Base-by-base conservation (phyloP, 2,888 invertebrate genomes). In the Lithophane semibrunnea region DNA sequence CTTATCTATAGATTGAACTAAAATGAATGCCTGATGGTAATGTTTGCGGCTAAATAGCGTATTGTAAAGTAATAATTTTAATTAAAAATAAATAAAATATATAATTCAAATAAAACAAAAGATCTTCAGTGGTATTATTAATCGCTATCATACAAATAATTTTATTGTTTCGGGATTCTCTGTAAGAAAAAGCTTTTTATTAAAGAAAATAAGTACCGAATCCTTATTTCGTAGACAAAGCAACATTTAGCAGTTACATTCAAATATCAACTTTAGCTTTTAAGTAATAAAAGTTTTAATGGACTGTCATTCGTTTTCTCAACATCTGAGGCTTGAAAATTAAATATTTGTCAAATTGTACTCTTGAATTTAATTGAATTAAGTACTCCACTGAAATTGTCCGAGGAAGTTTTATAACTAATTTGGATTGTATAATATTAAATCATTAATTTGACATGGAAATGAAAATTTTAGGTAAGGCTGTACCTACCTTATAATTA, bases 301-400 rank as follows among this genome's bases (percentile, higher is more conserved):
- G 72, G 80, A 64, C 65, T 73, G 47, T 3, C 49, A 69, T 69
- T 75, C 29, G 18, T 64, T 72, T 64, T 52, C 7, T 52, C 56
- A 77, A 76, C 61, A 72, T 66, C 42, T 73, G 21, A 56, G 42
- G 66, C 54, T 52, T 70, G 64, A 65, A 75, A 79, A 80, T 58
- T 64, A 72, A 82, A 72, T 78, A 70, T 79, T 85, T 78, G 75
- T 73, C 69, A 78, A 77, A 77, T 77, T 70, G 54, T 74, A 60
- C 60, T 86, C 37, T 73, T 56, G 72, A 83, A 78, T 74, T 76
- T 81, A 79, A 86, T 85, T 84, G 60, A 83, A 86, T 86, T 75
- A 82, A 76, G 70, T 85, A 73, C 75, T 78, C n/a, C 63, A 63
- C 72, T 69, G 42, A 82, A 77, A 79, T 77, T 73, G 78, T 72